Evolutionary conservation across 2,113 vertebrate species (phyloP).

Genomic region (Tetrax tetrax): DNA sequence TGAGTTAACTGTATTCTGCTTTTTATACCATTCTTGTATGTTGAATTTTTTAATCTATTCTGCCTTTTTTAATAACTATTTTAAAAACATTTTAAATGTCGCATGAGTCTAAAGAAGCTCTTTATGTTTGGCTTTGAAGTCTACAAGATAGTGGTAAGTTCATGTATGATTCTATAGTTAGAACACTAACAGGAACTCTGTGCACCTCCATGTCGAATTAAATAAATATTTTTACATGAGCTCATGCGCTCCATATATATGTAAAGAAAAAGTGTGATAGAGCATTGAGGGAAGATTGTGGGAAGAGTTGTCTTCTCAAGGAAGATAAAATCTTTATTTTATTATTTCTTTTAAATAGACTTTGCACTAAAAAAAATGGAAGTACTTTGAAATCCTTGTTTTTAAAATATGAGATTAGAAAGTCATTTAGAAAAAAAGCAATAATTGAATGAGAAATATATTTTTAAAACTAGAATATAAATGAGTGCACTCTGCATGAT

Average conservation of each 20-base stretch:
- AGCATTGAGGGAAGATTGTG: neutral
- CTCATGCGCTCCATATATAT: neutral
- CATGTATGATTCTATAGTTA: neutral
- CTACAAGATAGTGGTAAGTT: neutral
- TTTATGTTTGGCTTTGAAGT: neutral
- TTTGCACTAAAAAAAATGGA: neutral
- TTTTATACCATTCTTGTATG: neutral
- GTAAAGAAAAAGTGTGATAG: neutral
- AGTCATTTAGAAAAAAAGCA: neutral
- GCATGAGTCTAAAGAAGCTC: neutral
- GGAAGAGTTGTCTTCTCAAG: neutral
- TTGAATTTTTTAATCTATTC: neutral
- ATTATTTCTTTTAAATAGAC: neutral
- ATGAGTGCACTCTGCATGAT: neutral
- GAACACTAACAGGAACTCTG: neutral
- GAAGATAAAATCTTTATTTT: neutral
- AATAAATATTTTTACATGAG: neutral
- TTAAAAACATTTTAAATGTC: neutral
- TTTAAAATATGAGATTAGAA: neutral
- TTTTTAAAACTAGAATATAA: neutral
- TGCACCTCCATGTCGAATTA: neutral
- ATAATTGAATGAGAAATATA: neutral
- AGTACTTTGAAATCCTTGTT: neutral
- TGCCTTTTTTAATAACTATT: neutral
- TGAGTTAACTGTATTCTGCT: neutral